Percentiles rank a stretch among this genome's conserved stretches.
phyloP scores from a whole-genome alignment of 2,888 invertebrate genomes.

The Belgica antarctica region DNA sequence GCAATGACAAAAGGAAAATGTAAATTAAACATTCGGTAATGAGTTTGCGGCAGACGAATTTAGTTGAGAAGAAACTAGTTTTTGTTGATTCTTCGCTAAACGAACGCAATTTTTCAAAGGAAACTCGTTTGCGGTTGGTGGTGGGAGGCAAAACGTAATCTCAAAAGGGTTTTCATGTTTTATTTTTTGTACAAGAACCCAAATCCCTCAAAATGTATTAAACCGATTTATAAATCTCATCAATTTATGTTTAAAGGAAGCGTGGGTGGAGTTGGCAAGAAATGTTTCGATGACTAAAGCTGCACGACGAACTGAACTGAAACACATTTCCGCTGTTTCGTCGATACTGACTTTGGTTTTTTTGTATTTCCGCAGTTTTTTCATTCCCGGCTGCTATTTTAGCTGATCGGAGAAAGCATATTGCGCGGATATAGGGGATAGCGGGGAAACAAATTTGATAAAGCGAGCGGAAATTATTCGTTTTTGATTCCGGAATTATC shows the following conservation, averaged over 20 bases:
- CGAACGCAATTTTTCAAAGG: no score
- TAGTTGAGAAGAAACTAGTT: not conserved
- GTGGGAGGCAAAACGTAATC: not conserved
- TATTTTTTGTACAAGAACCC: no score
- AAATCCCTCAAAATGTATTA: no score
- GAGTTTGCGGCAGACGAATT: constrained; percentile 35
- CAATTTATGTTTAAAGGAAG: not conserved
- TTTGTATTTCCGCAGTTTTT: constrained; percentile 19
- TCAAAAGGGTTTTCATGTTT: not conserved
- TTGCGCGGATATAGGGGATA: no score
- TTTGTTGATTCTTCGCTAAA: no score
- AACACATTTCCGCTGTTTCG: not conserved
- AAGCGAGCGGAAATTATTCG: constrained; percentile 29
- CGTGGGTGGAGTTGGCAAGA: not conserved
- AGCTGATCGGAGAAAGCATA: not conserved
- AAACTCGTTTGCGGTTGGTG: no score
- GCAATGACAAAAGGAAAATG: constrained; percentile 39
- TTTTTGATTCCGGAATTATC: not conserved
- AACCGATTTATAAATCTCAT: not conserved
- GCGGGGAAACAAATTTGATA: no score
- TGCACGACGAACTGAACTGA: not conserved
- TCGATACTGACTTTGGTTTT: not conserved
- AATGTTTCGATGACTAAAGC: not conserved
- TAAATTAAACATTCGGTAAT: constrained; percentile 39
- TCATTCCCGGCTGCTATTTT: no score